These are phyloP conservation scores for Protophormia terraenovae DNA, from an alignment of 2,888 invertebrate species.

Conservation along the genomic window DNA sequence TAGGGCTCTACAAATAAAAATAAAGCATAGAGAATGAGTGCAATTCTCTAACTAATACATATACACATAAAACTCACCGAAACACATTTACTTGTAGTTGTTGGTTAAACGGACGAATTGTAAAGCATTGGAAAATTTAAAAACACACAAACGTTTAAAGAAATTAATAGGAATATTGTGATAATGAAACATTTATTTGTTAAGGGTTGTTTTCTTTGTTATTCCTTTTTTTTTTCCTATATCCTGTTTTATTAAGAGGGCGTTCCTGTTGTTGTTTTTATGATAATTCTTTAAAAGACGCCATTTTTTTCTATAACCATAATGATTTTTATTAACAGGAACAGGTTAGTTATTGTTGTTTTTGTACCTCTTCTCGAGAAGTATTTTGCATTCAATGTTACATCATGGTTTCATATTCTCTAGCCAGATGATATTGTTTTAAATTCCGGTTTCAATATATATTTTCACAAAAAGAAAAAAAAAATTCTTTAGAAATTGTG, in stretches of 20 bases:
- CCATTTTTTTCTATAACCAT: slow-evolving; percentile 74
- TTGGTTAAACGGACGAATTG: slow-evolving; percentile 66
- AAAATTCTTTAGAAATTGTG: slow-evolving; percentile 5
- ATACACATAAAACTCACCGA: background rate
- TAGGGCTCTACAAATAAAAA: slow-evolving; percentile 51
- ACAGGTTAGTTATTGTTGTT: slow-evolving; percentile 51
- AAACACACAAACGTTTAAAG: background rate
- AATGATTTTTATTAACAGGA: background rate
- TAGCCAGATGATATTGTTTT: slow-evolving; percentile 20
- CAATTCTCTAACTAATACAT: background rate
- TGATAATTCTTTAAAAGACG: slow-evolving; percentile 60
- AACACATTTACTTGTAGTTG: background rate
- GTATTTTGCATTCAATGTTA: slow-evolving; percentile 29
- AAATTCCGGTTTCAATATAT: slow-evolving; percentile 56
- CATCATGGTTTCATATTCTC: slow-evolving; percentile 58
- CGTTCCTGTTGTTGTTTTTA: slow-evolving; percentile 60
- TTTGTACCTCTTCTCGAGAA: background rate
- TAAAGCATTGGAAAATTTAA: slow-evolving; percentile 66
- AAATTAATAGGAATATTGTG: slow-evolving; percentile 39
- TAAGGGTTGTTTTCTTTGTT: slow-evolving; percentile 72
- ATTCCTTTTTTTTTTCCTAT: too few species aligned
- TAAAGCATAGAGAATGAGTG: slow-evolving; percentile 13
- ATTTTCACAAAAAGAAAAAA: background rate
- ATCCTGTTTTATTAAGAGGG: slow-evolving; percentile 68
- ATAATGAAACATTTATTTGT: slow-evolving; percentile 60